Evolutionary conservation across 2,797 vertebrate species (phyloP).

Genomic region (Gymnoscopelus microlampas): DNA sequence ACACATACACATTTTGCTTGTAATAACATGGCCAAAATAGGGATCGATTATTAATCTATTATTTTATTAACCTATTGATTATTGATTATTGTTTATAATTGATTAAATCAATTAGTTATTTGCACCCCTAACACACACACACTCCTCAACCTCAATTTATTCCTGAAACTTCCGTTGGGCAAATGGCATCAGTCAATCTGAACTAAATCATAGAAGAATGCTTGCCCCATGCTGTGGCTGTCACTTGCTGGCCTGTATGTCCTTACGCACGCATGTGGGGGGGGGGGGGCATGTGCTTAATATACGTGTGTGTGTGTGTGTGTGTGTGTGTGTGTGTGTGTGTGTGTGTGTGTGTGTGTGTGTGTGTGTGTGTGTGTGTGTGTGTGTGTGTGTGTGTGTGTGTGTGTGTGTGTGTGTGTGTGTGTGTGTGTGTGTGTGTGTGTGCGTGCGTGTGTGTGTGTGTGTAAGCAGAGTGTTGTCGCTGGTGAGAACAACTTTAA

Average conservation of each 20-base stretch:
- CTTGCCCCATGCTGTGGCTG: too few relatives aligned
- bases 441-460: slow-evolving; percentile 2
- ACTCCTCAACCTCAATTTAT: not conserved
- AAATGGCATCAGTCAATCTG: too few relatives aligned
- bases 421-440: slow-evolving; percentile 8
- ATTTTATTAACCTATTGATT: too few relatives aligned
- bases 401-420: slow-evolving; percentile 1
- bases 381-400: not conserved
- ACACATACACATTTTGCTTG: too few relatives aligned
- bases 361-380: not conserved
- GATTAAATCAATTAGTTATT: too few relatives aligned
- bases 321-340: not conserved
- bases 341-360: not conserved
- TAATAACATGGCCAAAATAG: too few relatives aligned
- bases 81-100: too few relatives aligned
- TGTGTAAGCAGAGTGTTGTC: not conserved
- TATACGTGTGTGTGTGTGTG: not conserved
- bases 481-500: not conserved
- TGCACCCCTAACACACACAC: not conserved
- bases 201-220: too few relatives aligned
- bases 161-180: too few relatives aligned
- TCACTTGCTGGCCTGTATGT: not conserved
- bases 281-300: not conserved
- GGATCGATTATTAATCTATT: too few relatives aligned
- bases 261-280: too few relatives aligned